These are phyloP conservation scores for Taxidea taxus DNA, from an alignment of 2,113 vertebrate genomes.

Conservation along the genomic window DNA sequence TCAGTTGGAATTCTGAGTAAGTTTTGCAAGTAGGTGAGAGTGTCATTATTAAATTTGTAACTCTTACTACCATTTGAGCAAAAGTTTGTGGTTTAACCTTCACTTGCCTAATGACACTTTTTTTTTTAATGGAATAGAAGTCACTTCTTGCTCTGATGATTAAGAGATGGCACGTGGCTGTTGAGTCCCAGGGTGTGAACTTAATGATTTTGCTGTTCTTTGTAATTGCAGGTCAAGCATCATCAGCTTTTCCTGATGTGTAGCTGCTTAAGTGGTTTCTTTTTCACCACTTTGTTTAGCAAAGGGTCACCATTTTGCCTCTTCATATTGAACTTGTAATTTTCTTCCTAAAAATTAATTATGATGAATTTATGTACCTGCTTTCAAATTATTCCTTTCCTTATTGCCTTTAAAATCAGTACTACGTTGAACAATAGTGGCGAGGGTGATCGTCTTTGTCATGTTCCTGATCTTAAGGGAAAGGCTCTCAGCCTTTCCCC, in stretches of 20 bases:
- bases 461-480: too few species aligned
- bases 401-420: not conserved
- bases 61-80: not conserved
- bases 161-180: not conserved
- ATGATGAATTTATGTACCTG: not conserved
- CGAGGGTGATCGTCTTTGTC: too few species aligned
- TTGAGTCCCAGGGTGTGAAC: not conserved
- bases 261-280: not conserved
- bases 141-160: not conserved
- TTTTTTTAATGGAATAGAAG: not conserved
- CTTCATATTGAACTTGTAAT: not conserved
- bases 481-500: too few species aligned
- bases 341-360: not conserved
- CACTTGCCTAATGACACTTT: not conserved
- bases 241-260: not conserved
- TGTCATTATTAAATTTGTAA: conserved; percentile 23
- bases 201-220: not conserved
- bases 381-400: not conserved
- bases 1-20: not conserved
- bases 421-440: too few species aligned
- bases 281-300: not conserved
- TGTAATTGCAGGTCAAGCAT: not conserved
- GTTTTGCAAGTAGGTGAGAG: not conserved
- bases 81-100: not conserved
- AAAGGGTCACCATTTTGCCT: not conserved